Percentiles rank a stretch among this genome's conserved stretches.
Evolutionary conservation across 2,113 vertebrate genomes (phyloP).

Genomic region (Embiotoca jacksoni): DNA sequence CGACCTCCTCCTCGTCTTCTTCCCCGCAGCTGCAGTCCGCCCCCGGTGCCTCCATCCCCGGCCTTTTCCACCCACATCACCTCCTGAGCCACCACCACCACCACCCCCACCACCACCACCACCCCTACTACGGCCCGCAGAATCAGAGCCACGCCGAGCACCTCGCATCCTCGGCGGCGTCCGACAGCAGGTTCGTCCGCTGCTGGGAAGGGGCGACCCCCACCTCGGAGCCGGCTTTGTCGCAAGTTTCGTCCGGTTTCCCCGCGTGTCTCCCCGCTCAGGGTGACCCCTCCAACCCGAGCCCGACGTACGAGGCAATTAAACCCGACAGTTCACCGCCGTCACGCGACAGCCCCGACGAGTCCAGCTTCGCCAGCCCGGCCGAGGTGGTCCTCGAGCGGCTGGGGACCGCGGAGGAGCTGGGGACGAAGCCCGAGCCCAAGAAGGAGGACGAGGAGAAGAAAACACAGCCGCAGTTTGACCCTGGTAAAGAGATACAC

Average conservation of each 20-base stretch:
- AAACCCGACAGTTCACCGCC: slow-evolving; percentile 71
- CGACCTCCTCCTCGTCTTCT: slow-evolving; percentile 52
- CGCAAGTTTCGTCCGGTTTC: slow-evolving; percentile 41
- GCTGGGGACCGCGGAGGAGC: slow-evolving; percentile 69
- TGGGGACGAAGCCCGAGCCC: slow-evolving; percentile 59
- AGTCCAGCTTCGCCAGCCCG: slow-evolving; percentile 66
- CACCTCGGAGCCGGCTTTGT: slow-evolving; percentile 49
- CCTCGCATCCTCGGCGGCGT: slow-evolving; percentile 50
- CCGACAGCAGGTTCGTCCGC: slow-evolving; percentile 76
- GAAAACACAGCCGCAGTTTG: slow-evolving; percentile 44
- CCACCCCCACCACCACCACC: slow-evolving; percentile 73
- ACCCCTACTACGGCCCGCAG: slow-evolving; percentile 72
- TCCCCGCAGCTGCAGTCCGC: slow-evolving; percentile 72
- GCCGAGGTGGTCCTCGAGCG: slow-evolving; percentile 72
- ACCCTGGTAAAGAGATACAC: slow-evolving; percentile 64
- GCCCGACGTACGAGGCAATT: slow-evolving; percentile 62
- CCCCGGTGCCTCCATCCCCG: slow-evolving; percentile 61
- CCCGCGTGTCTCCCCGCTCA: slow-evolving; percentile 61
- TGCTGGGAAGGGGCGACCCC: slow-evolving; percentile 76
- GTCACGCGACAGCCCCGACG: slow-evolving; percentile 55
- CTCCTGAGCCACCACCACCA: slow-evolving; percentile 71
- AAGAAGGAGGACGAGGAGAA: slow-evolving; percentile 67
- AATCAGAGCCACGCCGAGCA: slow-evolving; percentile 69
- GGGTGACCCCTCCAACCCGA: slow-evolving; percentile 61
- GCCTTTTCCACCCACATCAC: slow-evolving; percentile 75